A percentile compares a stretch with the other conserved stretches of the same genome.
These are phyloP conservation scores for Hypsibius dujardini DNA, from an alignment of 1,140 invertebrate genomes.

Conservation along the genomic window DNA sequence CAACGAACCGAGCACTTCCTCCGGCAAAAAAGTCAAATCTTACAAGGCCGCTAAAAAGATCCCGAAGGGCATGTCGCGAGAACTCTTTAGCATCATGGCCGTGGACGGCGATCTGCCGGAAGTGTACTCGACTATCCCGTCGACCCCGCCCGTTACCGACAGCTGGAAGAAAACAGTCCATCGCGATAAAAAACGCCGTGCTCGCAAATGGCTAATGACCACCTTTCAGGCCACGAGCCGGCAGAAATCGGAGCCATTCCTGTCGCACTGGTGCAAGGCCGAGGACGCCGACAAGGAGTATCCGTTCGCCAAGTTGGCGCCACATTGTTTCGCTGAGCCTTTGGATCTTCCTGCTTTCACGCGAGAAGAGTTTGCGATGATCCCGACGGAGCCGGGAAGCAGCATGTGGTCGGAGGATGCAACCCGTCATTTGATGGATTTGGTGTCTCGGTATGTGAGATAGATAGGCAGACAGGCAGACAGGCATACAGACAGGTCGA, in stretches of 20 bases:
- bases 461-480: too few relatives aligned
- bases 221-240: neutral
- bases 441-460: neutral
- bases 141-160: neutral
- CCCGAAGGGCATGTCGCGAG: constrained; percentile 15
- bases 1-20: neutral
- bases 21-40: neutral
- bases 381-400: neutral
- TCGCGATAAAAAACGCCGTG: constrained; percentile 11
- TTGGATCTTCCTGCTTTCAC: neutral
- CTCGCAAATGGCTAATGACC: neutral
- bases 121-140: neutral
- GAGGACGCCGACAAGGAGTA: constrained; percentile 14
- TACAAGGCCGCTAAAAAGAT: neutral
- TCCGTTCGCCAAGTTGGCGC: constrained; percentile 1
- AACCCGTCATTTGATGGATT: constrained; percentile 1
- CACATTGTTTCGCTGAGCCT: neutral
- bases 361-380: neutral
- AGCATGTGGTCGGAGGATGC: neutral
- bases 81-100: constrained; percentile 13
- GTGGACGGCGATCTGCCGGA: constrained; percentile 14
- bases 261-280: constrained; percentile 14
- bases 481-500: too few relatives aligned
- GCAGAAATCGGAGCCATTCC: neutral
- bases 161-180: constrained; percentile 1